phyloP scores from a whole-genome alignment of 2,113 vertebrate species.

The Gnathonemus longibarbis region DNA sequence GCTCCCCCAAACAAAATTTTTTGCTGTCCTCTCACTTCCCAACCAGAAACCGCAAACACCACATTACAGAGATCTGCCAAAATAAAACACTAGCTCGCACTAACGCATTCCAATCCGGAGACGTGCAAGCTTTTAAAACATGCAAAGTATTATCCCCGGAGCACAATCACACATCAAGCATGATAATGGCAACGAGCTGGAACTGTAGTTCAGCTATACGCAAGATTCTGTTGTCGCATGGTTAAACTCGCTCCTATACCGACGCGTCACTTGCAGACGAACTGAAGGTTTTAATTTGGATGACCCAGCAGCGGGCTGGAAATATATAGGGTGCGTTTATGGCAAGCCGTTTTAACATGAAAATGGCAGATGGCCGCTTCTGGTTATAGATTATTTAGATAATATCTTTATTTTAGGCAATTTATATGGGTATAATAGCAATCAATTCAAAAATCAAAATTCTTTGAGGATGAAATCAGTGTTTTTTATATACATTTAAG shows the following conservation, averaged over 20 bases:
- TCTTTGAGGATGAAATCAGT: too few relatives aligned
- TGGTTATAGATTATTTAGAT: too few relatives aligned
- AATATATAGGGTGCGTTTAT: neutral
- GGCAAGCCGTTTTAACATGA: too few relatives aligned
- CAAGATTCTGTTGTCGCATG: neutral
- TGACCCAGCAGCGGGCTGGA: neutral
- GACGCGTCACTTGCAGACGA: neutral
- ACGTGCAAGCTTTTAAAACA: neutral
- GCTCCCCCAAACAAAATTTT: neutral
- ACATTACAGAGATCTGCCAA: neutral
- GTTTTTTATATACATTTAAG: too few relatives aligned
- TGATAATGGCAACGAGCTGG: neutral
- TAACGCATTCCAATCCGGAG: neutral
- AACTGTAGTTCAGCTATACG: neutral
- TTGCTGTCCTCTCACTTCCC: neutral
- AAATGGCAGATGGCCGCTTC: too few relatives aligned
- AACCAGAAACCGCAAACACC: neutral
- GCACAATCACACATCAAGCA: neutral
- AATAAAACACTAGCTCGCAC: neutral
- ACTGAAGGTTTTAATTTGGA: neutral
- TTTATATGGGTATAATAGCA: too few relatives aligned
- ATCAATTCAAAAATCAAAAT: too few relatives aligned
- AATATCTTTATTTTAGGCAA: too few relatives aligned
- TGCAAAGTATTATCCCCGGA: neutral
- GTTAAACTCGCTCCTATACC: neutral